Evolutionary conservation across 1,140 invertebrate species (phyloP), one percentile per base, ranked within the genome.

Genomic region (Papilio glaucus): DNA sequence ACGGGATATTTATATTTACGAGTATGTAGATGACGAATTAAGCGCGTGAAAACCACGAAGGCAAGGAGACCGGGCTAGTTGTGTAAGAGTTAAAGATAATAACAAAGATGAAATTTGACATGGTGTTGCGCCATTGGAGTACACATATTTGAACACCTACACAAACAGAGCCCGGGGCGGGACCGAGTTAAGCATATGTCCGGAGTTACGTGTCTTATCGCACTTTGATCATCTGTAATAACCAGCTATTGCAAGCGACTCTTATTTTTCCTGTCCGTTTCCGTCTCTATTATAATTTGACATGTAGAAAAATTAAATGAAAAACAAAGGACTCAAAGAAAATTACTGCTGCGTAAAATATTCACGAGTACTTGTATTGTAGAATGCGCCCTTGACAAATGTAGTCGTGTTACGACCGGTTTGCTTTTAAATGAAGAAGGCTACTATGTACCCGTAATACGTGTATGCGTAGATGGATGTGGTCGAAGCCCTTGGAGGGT

Each of bases 111-210:
- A 33, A 29, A 45, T 33, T 37, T 5, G 24, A 49, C 65, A 53
- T 69, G 41, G 65, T 69, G 41, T 69, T 69, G 42, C 42, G 37
- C 61, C 61, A 63, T 39, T 29, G 15, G 10, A 10, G 24, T 42
- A 12, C 7, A 69, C 65, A 69, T 49, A 29, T 69, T 37, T 49
- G 24, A 69, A 49, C 65, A 69, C 65, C 42, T 53, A 69, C 67
- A 33, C 67, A 69, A 69, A 69, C 67, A 69, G 37, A 69, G 67
- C 67, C 67, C n/a, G 26, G 42, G 41, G 26, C 67, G 65, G 41
- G 18, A 67, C 21, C 1, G 7, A 24, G 21, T 67, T 37, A 68
- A 68, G 18, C 65, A 29, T 68, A 49, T 45, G 61, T 63, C 61
- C 61, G 61, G 33, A 12, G 61, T 63, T 63, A 62, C 60, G 60